These are phyloP conservation scores for Bombus huntii DNA, from an alignment of 1,140 invertebrate species.

Conservation along the genomic window DNA sequence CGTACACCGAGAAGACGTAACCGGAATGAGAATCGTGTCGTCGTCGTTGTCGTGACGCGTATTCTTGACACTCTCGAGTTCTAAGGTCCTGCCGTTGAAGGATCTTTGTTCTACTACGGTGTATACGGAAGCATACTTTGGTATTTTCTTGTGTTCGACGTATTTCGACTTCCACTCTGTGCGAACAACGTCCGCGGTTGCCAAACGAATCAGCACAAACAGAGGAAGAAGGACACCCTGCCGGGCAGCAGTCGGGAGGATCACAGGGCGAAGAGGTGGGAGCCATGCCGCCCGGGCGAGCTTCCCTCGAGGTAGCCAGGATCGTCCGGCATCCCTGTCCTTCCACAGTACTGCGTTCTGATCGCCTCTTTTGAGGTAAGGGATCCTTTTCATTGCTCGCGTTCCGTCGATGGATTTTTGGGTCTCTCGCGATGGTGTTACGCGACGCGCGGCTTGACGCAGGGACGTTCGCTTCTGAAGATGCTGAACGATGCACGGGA, in stretches of 20 bases:
- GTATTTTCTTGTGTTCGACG: neutral
- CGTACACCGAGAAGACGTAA: neutral
- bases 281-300: conserved; percentile 81
- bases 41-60: conserved; percentile 26
- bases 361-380: conserved; percentile 72
- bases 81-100: conserved; percentile 22
- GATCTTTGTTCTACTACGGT: conserved; percentile 1
- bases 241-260: conserved; percentile 61
- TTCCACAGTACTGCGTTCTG: conserved; percentile 47
- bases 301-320: conserved; percentile 76
- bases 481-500: too few species aligned
- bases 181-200: neutral
- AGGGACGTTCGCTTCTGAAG: neutral
- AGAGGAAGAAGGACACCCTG: conserved; percentile 52
- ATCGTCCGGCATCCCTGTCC: conserved; percentile 69
- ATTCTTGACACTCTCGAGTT: conserved; percentile 14
- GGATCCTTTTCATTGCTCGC: neutral
- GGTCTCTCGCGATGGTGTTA: neutral
- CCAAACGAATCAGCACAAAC: conserved; percentile 17
- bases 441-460: neutral
- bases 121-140: neutral
- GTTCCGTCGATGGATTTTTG: neutral
- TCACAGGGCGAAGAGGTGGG: conserved; percentile 68
- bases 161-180: neutral
- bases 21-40: neutral